phyloP scores from a whole-genome alignment of 2,888 invertebrate species.

The Ischnura elegans region DNA sequence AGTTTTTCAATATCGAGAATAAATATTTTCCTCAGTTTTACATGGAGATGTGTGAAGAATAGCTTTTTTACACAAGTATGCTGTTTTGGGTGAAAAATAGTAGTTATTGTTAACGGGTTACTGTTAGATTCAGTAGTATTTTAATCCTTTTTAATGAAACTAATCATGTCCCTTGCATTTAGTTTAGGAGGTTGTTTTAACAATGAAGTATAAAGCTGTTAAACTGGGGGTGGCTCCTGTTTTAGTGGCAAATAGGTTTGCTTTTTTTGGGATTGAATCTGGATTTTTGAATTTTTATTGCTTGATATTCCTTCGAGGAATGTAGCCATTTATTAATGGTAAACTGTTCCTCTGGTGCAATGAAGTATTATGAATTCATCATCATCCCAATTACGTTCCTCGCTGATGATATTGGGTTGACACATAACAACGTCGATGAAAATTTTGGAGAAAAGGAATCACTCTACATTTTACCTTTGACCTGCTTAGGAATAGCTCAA shows the following conservation, averaged over 20 bases:
- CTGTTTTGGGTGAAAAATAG: background rate
- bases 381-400: background rate
- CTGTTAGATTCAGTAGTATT: background rate
- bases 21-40: background rate
- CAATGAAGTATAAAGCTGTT: background rate
- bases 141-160: conserved; percentile 2
- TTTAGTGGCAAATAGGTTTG: background rate
- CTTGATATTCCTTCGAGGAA: background rate
- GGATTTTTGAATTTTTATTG: background rate
- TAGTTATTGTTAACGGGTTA: background rate
- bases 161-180: background rate
- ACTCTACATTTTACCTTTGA: background rate
- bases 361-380: background rate
- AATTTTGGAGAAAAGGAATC: background rate
- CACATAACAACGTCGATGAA: background rate
- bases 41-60: conserved; percentile 14
- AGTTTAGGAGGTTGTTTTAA: background rate
- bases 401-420: background rate
- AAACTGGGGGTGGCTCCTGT: background rate
- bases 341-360: background rate
- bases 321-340: background rate
- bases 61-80: background rate
- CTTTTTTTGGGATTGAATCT: background rate
- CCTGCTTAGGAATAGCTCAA: no score
- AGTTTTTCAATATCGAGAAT: background rate